Conservation (phyloP, 2,113 vertebrate genomes). For the Lepus timidus region DNA sequence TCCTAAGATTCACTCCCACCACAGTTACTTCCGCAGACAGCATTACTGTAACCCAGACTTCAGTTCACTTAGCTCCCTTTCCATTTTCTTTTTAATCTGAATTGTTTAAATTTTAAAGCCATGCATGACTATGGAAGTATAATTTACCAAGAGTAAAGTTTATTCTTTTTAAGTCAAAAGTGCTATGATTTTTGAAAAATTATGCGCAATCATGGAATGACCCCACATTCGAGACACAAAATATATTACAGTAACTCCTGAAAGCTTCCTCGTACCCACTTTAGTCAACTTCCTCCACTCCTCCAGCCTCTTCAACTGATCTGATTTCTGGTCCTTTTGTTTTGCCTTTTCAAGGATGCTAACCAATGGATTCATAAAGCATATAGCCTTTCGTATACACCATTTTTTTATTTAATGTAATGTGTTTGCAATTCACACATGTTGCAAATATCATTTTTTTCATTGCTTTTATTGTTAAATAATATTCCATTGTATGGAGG, state of each 20-base stretch:
- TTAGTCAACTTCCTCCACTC: background rate
- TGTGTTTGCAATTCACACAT: background rate
- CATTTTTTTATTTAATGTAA: background rate
- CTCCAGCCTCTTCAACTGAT: background rate
- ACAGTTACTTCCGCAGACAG: background rate
- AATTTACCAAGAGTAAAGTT: background rate
- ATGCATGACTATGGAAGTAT: background rate
- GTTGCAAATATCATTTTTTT: fast-evolving
- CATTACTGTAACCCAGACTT: background rate
- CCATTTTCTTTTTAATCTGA: slow-evolving; percentile 19
- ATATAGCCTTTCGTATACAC: background rate
- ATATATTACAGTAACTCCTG: background rate
- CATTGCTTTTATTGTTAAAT: background rate
- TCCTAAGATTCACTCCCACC: background rate
- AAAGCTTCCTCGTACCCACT: background rate
- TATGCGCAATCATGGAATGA: background rate
- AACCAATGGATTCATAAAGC: background rate
- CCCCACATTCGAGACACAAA: background rate
- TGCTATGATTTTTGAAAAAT: background rate
- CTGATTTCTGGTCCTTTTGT: background rate
- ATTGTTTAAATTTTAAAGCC: background rate
- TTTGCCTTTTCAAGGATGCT: background rate
- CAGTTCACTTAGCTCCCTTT: background rate
- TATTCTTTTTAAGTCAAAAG: background rate
- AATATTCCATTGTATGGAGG: background rate